phyloP scores from a whole-genome alignment of 2,113 vertebrate genomes.

The Pleuronectes platessa region DNA sequence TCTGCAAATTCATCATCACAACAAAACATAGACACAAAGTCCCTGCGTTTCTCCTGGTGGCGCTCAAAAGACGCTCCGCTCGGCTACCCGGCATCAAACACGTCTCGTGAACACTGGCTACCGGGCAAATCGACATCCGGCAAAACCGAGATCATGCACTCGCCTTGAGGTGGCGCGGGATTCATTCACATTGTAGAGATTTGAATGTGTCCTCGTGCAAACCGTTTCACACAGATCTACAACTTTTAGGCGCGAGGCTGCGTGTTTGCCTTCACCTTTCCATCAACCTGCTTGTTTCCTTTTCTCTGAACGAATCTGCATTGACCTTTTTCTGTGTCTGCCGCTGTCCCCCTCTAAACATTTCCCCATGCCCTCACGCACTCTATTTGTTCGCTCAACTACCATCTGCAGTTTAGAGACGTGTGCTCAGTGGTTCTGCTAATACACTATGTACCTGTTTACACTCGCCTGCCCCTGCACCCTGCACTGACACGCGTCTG shows the following conservation, averaged over 20 bases:
- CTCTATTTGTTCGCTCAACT: slow-evolving; percentile 50
- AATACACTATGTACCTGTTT: slow-evolving; percentile 51
- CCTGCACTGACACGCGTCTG: slow-evolving; percentile 48
- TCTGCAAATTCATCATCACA: slow-evolving; percentile 50
- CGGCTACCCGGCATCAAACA: slow-evolving; percentile 33
- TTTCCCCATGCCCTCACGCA: slow-evolving; percentile 36
- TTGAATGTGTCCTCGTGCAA: slow-evolving; percentile 33
- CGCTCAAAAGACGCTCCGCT: slow-evolving; percentile 24
- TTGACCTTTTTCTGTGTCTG: slow-evolving; percentile 39
- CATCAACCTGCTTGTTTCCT: slow-evolving; percentile 1
- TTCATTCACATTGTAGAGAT: slow-evolving; percentile 39
- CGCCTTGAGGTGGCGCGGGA: slow-evolving; percentile 33
- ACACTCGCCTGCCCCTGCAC: slow-evolving; percentile 34
- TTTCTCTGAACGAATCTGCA: slow-evolving; percentile 24
- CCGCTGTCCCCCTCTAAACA: slow-evolving; percentile 41
- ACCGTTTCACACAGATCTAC: slow-evolving; percentile 18
- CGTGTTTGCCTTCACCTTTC: slow-evolving; percentile 22
- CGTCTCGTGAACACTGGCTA: slow-evolving; percentile 35
- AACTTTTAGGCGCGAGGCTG: slow-evolving; percentile 12
- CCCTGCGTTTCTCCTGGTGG: slow-evolving; percentile 14
- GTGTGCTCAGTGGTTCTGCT: slow-evolving; percentile 34
- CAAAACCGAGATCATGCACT: slow-evolving; percentile 32
- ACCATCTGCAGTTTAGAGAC: slow-evolving; percentile 50
- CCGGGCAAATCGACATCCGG: slow-evolving; percentile 34
- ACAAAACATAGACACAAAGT: slow-evolving; percentile 33